Base-by-base conservation (phyloP, 1,140 invertebrate species). In the Muscidifurax raptorellus region DNA sequence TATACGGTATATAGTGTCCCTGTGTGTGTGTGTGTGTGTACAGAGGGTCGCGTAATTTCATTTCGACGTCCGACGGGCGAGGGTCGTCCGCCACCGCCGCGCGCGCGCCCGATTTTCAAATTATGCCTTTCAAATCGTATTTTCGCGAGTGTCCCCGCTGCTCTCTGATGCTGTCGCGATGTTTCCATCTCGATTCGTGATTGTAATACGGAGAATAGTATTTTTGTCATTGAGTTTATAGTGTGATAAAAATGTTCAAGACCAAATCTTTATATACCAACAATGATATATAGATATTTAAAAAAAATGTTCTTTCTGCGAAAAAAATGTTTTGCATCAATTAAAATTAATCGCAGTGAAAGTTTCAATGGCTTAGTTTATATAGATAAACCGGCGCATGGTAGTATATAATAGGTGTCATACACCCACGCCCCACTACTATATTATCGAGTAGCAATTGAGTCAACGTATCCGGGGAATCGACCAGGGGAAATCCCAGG, bases 11-110 rank as follows among this genome's bases (percentile, higher is more conserved):
- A 71, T 71, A 13, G 18, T 27, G 67, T 59, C 18, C 18, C 52
- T 59, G 25, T n/a, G 66, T 40, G n/a, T 5, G 18, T 40, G 66
- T n/a, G 32, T 27, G 36, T 71, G 40, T n/a, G 9, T 44, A 66
- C 66, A 82, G 89, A 92, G 92, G 92, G 92, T 92, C 90, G 90
- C 88, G 90, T 93, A 93, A 93, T 93, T 93, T 93, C 92, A 93
- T 93, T 93, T 93, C 88, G 90, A 91, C 90, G 89, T 92, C 91
- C 92, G 92, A 91, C 92, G 92, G 92, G 15, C 52, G 52, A 93
- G 92, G 92, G 92, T 92, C 90, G 91, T 89, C 90, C 90, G 91
- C 87, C 86, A 87, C 88, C 90, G 91, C 30, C 27, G 59, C 83
- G 25, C 66, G 47, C 71, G 88, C 88, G 87, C 87, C 88, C 91